These are phyloP conservation scores for Xestia ashworthii DNA, from an alignment of 2,888 invertebrate species.

Conservation along the genomic window DNA sequence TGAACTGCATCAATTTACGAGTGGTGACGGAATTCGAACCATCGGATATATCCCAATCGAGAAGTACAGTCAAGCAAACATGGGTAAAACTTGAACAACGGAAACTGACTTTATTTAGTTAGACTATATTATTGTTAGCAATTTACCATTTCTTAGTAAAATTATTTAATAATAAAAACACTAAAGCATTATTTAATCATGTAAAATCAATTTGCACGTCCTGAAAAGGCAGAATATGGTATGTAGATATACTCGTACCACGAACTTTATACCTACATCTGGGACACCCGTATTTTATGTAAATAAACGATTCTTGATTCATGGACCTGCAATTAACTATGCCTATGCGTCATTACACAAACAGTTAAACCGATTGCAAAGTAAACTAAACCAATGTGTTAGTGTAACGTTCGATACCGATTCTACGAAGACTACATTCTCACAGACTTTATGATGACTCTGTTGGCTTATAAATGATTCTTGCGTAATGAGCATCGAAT, in stretches of 20 bases:
- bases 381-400: conserved; percentile 73
- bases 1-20: conserved; percentile 54
- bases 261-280: neutral
- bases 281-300: neutral
- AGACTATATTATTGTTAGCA: neutral
- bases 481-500: conserved; percentile 57
- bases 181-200: too few relatives aligned
- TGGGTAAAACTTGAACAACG: neutral
- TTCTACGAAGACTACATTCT: conserved; percentile 73
- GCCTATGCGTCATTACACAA: conserved; percentile 20
- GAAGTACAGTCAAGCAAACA: neutral
- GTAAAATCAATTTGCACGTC: neutral
- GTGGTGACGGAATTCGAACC: conserved; percentile 34
- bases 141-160: neutral
- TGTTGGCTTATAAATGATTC: conserved; percentile 49
- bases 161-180: neutral
- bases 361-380: conserved; percentile 34
- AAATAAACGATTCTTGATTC: neutral
- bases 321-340: neutral
- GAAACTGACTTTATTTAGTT: neutral
- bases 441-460: conserved; percentile 67
- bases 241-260: neutral
- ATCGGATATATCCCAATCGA: conserved; percentile 28
- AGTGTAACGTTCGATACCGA: conserved; percentile 69
- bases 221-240: neutral